A percentile compares a stretch with the other conserved stretches of the same genome.
phyloP scores from a whole-genome alignment of 2,797 vertebrate genomes.

The Chanos chanos region DNA sequence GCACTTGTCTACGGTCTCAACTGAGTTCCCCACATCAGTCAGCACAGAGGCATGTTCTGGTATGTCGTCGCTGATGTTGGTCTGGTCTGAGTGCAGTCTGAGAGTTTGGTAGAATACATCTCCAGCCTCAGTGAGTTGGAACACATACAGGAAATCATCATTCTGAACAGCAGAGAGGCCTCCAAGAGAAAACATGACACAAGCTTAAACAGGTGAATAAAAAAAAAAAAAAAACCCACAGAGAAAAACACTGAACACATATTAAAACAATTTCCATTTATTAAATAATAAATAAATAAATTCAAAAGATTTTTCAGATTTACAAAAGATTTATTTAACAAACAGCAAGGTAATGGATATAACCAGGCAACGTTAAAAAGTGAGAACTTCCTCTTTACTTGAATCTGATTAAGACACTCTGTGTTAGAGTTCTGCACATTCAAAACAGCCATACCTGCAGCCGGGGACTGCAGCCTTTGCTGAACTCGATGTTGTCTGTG shows the following conservation, averaged over 20 bases:
- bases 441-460: constrained; percentile 65
- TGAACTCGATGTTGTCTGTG: constrained; percentile 53
- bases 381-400: not conserved
- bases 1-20: not conserved
- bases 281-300: no score
- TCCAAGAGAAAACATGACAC: no score
- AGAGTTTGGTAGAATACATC: constrained; percentile 87
- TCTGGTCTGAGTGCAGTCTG: not conserved
- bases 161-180: constrained; percentile 68
- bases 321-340: no score
- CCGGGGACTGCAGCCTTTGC: constrained; percentile 63
- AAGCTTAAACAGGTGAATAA: no score
- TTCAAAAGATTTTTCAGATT: no score
- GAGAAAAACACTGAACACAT: not conserved
- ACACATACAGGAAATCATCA: constrained; percentile 62
- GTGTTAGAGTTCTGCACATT: not conserved
- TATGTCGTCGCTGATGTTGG: fast-evolving
- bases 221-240: not conserved
- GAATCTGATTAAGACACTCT: not conserved
- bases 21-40: not conserved
- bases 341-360: not conserved
- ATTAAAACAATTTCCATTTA: not conserved
- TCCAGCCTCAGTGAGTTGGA: constrained; percentile 82
- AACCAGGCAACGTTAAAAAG: not conserved
- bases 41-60: constrained; percentile 25